Percentiles rank a stretch among this genome's conserved stretches.
Conservation (phyloP, 1,140 invertebrate species). For the Lordiphosa collinella region DNA sequence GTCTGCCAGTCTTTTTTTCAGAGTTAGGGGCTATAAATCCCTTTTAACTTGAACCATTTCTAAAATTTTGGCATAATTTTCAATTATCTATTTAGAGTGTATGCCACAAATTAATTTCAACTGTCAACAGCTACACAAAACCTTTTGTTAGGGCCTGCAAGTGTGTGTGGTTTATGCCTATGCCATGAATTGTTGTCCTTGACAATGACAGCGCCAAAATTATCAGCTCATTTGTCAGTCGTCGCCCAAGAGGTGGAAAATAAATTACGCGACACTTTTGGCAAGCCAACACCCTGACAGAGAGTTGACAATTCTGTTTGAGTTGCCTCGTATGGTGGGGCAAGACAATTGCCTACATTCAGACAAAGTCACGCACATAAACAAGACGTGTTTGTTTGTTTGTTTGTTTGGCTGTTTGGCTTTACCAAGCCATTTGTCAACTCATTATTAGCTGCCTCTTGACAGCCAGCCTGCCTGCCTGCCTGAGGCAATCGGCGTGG, state of each 20-base stretch:
- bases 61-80: too few species aligned
- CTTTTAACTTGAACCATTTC: too few species aligned
- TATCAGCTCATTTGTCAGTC: slow-evolving; percentile 53
- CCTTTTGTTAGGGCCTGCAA: too few species aligned
- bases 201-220: slow-evolving; percentile 39
- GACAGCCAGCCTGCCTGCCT: slow-evolving; percentile 7
- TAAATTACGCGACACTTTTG: slow-evolving; percentile 50
- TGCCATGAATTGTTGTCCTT: slow-evolving; percentile 40
- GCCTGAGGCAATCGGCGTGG: slow-evolving; percentile 17
- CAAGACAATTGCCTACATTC: slow-evolving; percentile 38
- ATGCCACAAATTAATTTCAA: slow-evolving; percentile 38
- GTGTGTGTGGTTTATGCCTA: slow-evolving; percentile 13
- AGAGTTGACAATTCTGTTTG: slow-evolving; percentile 40
- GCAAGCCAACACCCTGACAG: slow-evolving; percentile 22
- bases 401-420: slow-evolving; percentile 30
- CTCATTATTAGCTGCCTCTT: slow-evolving; percentile 37
- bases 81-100: too few species aligned
- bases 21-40: too few species aligned
- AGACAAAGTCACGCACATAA: slow-evolving; percentile 40
- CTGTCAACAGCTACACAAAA: slow-evolving; percentile 42
- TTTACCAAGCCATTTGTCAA: slow-evolving; percentile 46
- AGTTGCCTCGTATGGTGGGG: slow-evolving; percentile 3
- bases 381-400: slow-evolving; percentile 33
- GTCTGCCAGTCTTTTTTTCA: too few species aligned
- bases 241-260: slow-evolving; percentile 42